phyloP scores from a whole-genome alignment of 2,888 invertebrate genomes.

The Cataglyphis livida region DNA sequence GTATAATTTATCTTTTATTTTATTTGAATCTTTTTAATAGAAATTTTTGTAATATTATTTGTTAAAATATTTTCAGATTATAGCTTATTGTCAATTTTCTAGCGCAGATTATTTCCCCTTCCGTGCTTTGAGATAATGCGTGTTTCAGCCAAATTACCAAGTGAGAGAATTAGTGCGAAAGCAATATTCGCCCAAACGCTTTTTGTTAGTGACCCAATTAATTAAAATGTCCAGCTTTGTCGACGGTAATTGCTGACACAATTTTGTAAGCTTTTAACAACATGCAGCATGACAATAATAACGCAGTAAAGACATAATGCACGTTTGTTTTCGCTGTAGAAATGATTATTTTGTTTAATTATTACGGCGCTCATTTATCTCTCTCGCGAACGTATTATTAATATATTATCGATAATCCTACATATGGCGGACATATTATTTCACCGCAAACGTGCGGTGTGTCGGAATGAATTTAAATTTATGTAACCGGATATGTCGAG shows the following conservation, averaged over 20 bases:
- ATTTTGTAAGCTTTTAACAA: constrained; percentile 52
- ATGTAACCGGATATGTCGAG: constrained; percentile 33
- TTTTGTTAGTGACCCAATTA: constrained; percentile 55
- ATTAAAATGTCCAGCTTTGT: constrained; percentile 48
- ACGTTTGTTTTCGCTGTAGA: constrained; percentile 47
- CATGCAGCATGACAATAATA: constrained; percentile 50
- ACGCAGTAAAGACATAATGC: constrained; percentile 53
- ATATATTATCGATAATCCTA: constrained; percentile 53
- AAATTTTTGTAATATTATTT: neutral
- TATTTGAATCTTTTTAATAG: neutral
- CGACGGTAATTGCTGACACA: constrained; percentile 49
- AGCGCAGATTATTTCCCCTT: neutral
- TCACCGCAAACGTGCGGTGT: constrained; percentile 49
- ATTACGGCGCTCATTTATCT: constrained; percentile 50
- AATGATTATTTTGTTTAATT: constrained; percentile 55
- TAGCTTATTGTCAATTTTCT: constrained; percentile 18
- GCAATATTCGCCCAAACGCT: constrained; percentile 50
- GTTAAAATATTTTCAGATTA: neutral
- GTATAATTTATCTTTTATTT: neutral
- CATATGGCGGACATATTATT: constrained; percentile 46
- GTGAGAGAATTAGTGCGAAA: constrained; percentile 37
- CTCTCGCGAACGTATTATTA: constrained; percentile 46
- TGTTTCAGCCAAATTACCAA: constrained; percentile 34
- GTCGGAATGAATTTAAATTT: constrained; percentile 39
- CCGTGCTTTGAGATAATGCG: constrained; percentile 41